These are phyloP conservation scores for Corythoichthys intestinalis DNA, from an alignment of 2,113 vertebrate species.

Conservation along the genomic window DNA sequence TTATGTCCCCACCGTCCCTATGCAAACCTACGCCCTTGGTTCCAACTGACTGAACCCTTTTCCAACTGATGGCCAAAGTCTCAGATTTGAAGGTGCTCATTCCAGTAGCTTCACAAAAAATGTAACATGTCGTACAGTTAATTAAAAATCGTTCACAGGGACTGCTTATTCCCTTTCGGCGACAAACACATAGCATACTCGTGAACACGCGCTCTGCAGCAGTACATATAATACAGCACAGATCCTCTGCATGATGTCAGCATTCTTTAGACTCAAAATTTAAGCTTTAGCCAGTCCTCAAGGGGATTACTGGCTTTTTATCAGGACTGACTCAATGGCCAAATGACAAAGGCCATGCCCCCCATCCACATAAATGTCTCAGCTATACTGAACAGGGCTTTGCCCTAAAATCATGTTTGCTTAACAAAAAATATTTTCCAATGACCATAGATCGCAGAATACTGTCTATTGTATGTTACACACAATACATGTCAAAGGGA, in stretches of 20 bases:
- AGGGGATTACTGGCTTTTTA: slow-evolving; percentile 12
- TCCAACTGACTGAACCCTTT: too few relatives aligned
- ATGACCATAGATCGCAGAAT: not conserved
- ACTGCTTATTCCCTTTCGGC: not conserved
- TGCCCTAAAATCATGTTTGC: not conserved
- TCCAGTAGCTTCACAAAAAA: not conserved
- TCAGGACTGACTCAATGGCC: slow-evolving; percentile 26
- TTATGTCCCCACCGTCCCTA: too few relatives aligned
- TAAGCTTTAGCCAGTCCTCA: not conserved
- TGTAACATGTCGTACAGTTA: slow-evolving; percentile 15
- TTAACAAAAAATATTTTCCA: not conserved
- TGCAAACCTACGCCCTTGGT: too few relatives aligned
- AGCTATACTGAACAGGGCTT: not conserved
- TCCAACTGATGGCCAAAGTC: too few relatives aligned
- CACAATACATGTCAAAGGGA: not conserved
- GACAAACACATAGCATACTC: not conserved
- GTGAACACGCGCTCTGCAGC: not conserved
- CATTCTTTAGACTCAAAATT: not conserved
- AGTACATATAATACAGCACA: not conserved
- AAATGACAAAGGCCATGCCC: slow-evolving; percentile 25
- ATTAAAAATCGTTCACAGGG: slow-evolving; percentile 20
- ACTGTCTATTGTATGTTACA: not conserved
- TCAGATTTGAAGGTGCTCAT: too few relatives aligned
- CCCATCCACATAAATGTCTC: slow-evolving; percentile 8
- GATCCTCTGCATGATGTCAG: slow-evolving; percentile 9